Conservation (phyloP, 2,113 vertebrate species). For the Pagrus major region DNA sequence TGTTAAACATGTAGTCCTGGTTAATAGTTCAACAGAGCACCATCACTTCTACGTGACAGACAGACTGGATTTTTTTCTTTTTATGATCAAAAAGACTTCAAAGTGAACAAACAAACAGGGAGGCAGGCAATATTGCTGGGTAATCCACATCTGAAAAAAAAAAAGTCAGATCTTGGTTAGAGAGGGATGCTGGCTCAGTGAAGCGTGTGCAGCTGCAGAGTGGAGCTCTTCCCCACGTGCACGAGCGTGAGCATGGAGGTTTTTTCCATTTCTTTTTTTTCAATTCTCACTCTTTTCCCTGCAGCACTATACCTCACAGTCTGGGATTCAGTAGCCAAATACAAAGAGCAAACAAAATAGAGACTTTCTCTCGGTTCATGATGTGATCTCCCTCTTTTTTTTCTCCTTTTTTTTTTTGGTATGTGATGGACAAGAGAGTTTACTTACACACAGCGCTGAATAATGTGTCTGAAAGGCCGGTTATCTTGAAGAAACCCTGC, state of each 20-base stretch:
- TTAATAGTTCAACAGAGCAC: not conserved
- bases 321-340: conserved; percentile 51
- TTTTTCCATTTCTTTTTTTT: not conserved
- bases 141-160: conserved; percentile 65
- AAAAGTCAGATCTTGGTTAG: conserved; percentile 61
- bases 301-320: conserved; percentile 49
- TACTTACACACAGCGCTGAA: not conserved
- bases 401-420: conserved; percentile 5
- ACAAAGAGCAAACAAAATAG: conserved; percentile 50
- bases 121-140: conserved; percentile 42
- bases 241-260: conserved; percentile 48
- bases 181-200: conserved; percentile 70
- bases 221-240: conserved; percentile 57
- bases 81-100: conserved; percentile 3
- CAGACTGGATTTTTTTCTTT: not conserved
- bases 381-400: conserved; percentile 12
- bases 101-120: conserved; percentile 30
- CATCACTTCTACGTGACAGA: conserved; percentile 10
- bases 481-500: conserved; percentile 31
- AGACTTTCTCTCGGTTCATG: conserved; percentile 11
- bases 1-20: not conserved
- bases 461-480: conserved; percentile 5
- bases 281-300: conserved; percentile 52
- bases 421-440: conserved; percentile 15
- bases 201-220: conserved; percentile 73